A percentile compares a stretch with the other conserved stretches of the same genome.
Conservation (phyloP, 30 jellyfish, hydroid and myxozoan genomes). For the Haliclystus octoradiatus region DNA sequence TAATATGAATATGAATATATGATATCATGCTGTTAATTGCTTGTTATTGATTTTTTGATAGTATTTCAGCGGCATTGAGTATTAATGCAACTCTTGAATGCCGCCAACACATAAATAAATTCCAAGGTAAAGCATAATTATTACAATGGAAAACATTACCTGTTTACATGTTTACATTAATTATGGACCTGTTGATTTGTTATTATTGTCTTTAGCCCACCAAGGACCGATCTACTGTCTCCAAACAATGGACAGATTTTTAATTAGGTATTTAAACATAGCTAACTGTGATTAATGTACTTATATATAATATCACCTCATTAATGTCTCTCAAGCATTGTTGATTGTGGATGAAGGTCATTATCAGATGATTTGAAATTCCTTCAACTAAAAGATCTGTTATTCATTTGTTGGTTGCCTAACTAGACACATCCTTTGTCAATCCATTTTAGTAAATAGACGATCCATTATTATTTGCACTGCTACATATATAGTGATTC, state of each 20-base stretch:
- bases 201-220: background rate
- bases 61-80: constrained; percentile 45
- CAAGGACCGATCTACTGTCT: background rate
- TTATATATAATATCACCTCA: too few species aligned
- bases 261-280: background rate
- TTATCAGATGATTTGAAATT: too few species aligned
- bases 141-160: background rate
- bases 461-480: background rate
- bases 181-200: background rate
- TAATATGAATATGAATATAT: too few species aligned
- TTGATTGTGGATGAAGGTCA: too few species aligned
- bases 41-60: background rate
- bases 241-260: background rate
- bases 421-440: too few species aligned
- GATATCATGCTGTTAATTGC: too few species aligned
- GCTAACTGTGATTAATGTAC: too few species aligned
- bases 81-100: constrained; percentile 45
- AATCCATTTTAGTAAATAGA: background rate
- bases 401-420: too few species aligned
- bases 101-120: constrained; percentile 36
- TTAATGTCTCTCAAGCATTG: too few species aligned
- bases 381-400: too few species aligned
- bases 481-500: background rate
- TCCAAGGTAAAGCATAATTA: constrained; percentile 28
- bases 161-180: background rate